Percentiles rank a stretch among this genome's conserved stretches.
phyloP scores from a whole-genome alignment of 2,888 invertebrate species.

The Strigamia maritima region DNA sequence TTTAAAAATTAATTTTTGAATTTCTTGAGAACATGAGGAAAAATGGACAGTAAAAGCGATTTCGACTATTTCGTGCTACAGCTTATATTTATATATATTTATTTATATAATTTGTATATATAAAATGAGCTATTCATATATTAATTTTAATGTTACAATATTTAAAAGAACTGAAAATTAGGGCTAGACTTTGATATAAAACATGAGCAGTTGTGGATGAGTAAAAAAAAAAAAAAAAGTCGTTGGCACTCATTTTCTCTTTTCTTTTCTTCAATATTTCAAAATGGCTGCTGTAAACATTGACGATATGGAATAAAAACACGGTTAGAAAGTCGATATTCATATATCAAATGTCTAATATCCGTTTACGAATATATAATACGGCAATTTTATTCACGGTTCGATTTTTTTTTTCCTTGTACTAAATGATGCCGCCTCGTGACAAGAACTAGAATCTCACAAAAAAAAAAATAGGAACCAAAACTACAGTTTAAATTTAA shows the following conservation, averaged over 20 bases:
- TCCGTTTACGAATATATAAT: too few relatives aligned
- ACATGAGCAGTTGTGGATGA: not conserved
- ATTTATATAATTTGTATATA: not conserved
- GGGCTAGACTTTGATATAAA: conserved; percentile 4
- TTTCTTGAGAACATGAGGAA: not conserved
- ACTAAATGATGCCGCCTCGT: not conserved
- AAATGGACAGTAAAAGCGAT: not conserved
- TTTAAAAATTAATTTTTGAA: not conserved
- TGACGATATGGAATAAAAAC: too few relatives aligned
- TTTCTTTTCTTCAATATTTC: not conserved
- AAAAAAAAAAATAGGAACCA: conserved; percentile 4
- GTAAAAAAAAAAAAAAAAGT: not conserved
- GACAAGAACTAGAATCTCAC: not conserved
- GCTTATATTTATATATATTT: not conserved
- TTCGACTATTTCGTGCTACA: not conserved
- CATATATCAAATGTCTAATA: too few relatives aligned
- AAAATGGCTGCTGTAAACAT: too few relatives aligned
- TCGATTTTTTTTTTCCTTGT: not conserved
- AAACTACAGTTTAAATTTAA: not conserved
- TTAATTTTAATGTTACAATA: not conserved
- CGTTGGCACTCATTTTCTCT: not conserved
- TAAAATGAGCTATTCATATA: conserved; percentile 4
- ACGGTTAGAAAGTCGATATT: too few relatives aligned
- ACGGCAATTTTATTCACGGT: too few relatives aligned
- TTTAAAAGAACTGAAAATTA: not conserved